phyloP scores from a whole-genome alignment of 1,140 invertebrate genomes.

The Aporrectodea caliginosa region DNA sequence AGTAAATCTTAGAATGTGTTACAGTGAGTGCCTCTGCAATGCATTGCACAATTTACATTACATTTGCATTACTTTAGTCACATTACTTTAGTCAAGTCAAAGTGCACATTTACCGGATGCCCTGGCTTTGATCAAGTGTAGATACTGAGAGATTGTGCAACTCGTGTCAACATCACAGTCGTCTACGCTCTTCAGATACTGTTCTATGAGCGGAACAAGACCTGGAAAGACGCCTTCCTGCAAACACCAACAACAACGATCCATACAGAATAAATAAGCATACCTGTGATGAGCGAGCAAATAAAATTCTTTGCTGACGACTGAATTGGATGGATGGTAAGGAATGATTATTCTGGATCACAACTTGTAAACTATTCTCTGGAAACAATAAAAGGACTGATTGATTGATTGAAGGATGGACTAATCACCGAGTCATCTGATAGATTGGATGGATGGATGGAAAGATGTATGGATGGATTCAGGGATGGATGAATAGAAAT shows the following conservation, averaged over 20 bases:
- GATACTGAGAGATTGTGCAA: slow-evolving; percentile 93
- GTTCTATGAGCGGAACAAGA: slow-evolving; percentile 86
- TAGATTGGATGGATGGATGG: too few species aligned
- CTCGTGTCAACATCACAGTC: slow-evolving; percentile 43
- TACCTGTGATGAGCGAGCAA: not conserved
- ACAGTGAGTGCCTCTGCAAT: too few species aligned
- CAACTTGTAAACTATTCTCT: too few species aligned
- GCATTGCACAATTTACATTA: too few species aligned
- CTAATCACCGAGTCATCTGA: too few species aligned
- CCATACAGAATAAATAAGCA: not conserved
- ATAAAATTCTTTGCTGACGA: too few species aligned
- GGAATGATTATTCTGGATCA: too few species aligned
- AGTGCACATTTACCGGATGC: slow-evolving; percentile 72
- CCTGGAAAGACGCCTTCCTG: slow-evolving; percentile 82
- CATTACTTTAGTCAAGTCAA: too few species aligned
- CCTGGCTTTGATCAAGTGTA: slow-evolving; percentile 85
- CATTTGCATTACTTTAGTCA: too few species aligned
- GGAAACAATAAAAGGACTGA: not conserved
- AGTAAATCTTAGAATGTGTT: too few species aligned
- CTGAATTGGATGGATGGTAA: not conserved
- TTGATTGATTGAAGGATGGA: not conserved
- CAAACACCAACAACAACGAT: slow-evolving; percentile 21
- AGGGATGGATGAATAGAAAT: too few species aligned
- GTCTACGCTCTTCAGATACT: slow-evolving; percentile 87
- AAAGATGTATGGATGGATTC: too few species aligned